phyloP scores from a whole-genome alignment of 1,140 invertebrate genomes.

The Phocides pigmalion region DNA sequence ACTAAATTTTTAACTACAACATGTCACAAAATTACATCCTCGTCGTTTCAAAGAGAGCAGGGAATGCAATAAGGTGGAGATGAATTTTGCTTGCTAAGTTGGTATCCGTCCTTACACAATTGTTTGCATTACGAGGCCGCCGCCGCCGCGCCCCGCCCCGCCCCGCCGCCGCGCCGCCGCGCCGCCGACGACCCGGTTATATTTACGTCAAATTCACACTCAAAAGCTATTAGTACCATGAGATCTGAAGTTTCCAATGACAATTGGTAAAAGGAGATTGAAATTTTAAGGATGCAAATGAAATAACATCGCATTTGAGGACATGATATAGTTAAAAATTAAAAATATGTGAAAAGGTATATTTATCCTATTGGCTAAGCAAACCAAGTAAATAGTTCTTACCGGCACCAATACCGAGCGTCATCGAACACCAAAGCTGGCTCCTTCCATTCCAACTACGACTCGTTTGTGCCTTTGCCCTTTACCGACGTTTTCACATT shows the following conservation, averaged over 20 bases:
- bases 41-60: constrained; percentile 44
- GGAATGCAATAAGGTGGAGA: constrained; percentile 45
- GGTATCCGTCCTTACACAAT: constrained; percentile 84
- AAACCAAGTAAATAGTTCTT: constrained; percentile 71
- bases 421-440: constrained; percentile 79
- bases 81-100: constrained; percentile 70
- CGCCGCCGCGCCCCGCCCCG: constrained; percentile 25
- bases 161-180: constrained; percentile 28
- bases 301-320: constrained; percentile 78
- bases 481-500: constrained; percentile 63
- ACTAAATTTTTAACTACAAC: constrained; percentile 73
- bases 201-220: constrained; percentile 57
- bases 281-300: constrained; percentile 77
- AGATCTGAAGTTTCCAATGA: constrained; percentile 79
- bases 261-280: constrained; percentile 57
- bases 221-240: constrained; percentile 74
- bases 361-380: constrained; percentile 81
- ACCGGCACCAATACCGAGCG: constrained; percentile 69
- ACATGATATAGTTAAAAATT: constrained; percentile 85
- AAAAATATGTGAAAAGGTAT: constrained; percentile 84
- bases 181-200: constrained; percentile 7
- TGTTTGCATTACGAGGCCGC: constrained; percentile 77
- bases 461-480: constrained; percentile 72
- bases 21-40: constrained; percentile 70
- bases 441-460: constrained; percentile 69